These are phyloP conservation scores for Drosophila melanosoma DNA, from an alignment of 2,888 invertebrate species.

Conservation along the genomic window DNA sequence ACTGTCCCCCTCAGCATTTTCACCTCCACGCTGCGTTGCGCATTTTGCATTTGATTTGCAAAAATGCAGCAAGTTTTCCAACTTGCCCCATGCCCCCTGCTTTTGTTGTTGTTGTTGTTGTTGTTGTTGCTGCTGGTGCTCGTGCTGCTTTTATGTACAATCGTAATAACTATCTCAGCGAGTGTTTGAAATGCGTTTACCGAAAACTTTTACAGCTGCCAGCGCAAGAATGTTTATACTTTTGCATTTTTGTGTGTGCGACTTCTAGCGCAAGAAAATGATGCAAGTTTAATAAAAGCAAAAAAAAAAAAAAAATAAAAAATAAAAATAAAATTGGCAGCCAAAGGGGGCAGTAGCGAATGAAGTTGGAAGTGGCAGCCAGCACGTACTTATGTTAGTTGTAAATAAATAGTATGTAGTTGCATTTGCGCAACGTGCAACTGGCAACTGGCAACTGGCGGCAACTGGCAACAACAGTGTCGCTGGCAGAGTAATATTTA, in stretches of 20 bases:
- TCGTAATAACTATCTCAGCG: conserved; percentile 81
- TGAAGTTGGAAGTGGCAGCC: conserved; percentile 4
- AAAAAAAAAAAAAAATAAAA: background rate
- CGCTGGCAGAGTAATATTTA: conserved; percentile 38
- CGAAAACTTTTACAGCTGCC: conserved; percentile 73
- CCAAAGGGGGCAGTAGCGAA: background rate
- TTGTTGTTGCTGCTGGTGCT: conserved; percentile 19
- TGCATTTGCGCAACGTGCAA: conserved; percentile 46
- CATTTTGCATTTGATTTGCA: conserved; percentile 75
- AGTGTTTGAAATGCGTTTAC: conserved; percentile 81
- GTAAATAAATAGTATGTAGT: conserved; percentile 64
- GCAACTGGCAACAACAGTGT: conserved; percentile 12
- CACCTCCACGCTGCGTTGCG: conserved; percentile 21
- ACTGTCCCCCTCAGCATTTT: background rate
- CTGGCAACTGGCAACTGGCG: conserved; percentile 15
- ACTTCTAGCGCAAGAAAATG: conserved; percentile 54
- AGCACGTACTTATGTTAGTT: conserved; percentile 58
- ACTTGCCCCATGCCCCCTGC: background rate
- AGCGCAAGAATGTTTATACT: conserved; percentile 74
- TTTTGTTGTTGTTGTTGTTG: background rate
- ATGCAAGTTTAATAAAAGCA: conserved; percentile 2
- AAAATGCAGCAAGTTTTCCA: conserved; percentile 63
- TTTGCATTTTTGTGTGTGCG: conserved; percentile 65
- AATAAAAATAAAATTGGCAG: too few relatives aligned
- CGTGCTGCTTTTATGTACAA: conserved; percentile 60